Conservation (phyloP, 2,113 vertebrate genomes). For the Cinclus cinclus region DNA sequence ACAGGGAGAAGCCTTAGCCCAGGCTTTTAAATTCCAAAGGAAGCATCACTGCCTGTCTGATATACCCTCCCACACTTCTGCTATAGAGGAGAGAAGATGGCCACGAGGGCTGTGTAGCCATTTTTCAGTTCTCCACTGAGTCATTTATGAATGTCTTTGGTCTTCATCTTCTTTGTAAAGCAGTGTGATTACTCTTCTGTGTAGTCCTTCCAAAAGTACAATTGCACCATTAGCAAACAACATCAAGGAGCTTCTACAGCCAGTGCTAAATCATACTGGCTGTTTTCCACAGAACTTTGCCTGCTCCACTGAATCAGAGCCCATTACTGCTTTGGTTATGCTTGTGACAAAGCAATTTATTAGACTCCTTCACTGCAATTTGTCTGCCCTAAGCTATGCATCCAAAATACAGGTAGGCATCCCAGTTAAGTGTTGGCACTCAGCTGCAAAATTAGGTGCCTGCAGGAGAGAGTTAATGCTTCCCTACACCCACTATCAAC, state of each 20-base stretch:
- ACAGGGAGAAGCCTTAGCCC: background rate
- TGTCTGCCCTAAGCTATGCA: background rate
- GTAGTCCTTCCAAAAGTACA: conserved; percentile 5
- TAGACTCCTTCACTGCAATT: background rate
- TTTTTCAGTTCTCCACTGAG: background rate
- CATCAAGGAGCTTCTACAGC: background rate
- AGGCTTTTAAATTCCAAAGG: background rate
- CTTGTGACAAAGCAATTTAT: background rate
- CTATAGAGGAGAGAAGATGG: background rate
- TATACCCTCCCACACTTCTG: background rate
- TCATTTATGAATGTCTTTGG: background rate
- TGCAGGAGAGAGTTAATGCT: background rate
- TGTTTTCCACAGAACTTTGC: background rate
- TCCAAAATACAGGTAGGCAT: background rate
- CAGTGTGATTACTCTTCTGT: background rate
- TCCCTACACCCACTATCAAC: background rate
- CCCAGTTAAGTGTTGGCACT: background rate
- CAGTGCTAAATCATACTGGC: background rate
- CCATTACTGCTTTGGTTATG: background rate
- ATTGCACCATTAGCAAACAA: background rate
- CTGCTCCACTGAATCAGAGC: background rate
- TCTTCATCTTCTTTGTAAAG: background rate
- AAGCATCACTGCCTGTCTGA: background rate
- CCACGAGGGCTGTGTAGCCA: background rate
- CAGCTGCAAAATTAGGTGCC: background rate